Base-by-base conservation (phyloP, 2,888 invertebrate genomes). In the Cryptocephalus moraei region DNA sequence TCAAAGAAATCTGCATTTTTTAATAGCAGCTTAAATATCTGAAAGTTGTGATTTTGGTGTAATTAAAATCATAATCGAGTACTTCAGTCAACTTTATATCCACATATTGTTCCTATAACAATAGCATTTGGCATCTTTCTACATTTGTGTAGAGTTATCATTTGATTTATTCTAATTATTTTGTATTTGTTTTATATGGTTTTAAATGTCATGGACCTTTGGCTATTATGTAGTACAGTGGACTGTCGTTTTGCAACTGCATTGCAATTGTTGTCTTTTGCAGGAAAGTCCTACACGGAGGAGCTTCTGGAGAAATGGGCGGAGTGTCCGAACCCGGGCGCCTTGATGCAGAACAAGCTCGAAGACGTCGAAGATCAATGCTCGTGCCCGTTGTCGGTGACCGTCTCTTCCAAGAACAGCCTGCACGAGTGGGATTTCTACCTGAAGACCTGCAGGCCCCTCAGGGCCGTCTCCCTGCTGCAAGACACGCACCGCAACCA, bases 401-500 rank as follows among this genome's bases (percentile, higher is more conserved):
- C 78, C 36, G 77, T 81, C 45, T 77, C 79, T 41, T 77, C 79
- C 8, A 82, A 82, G 66, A 73, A 75, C 46, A 78, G 78, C 48
- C 73, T 73, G 53, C 74, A 78, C 11, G 75, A 77, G 51, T 82
- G 82, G 82, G 71, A 73, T 8, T 80, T 82, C 60, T 68, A 70
- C n/a, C 51, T 82, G 41, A 73, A 72, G 53, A 74, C 78, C 1
- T 66, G 73, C 59, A 67, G 73, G 46, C 70, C 73, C 9, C 65
- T 85, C 22, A 75, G 75, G 57, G 79, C 80, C 1, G 78, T 84
- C 11, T 81, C 82, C 1, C 66, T 85, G 9, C 66, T 86, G n/a
- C 81, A 84, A 61, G 84, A 84, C 63, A 79, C 80, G 1, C 79
- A 82, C 64, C 72, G 84, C 43, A 79, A 77, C 58, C 82, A 84